A percentile compares a stretch with the other conserved stretches of the same genome.
phyloP scores from a whole-genome alignment of 1,140 invertebrate species.

The Bombus huntii region DNA sequence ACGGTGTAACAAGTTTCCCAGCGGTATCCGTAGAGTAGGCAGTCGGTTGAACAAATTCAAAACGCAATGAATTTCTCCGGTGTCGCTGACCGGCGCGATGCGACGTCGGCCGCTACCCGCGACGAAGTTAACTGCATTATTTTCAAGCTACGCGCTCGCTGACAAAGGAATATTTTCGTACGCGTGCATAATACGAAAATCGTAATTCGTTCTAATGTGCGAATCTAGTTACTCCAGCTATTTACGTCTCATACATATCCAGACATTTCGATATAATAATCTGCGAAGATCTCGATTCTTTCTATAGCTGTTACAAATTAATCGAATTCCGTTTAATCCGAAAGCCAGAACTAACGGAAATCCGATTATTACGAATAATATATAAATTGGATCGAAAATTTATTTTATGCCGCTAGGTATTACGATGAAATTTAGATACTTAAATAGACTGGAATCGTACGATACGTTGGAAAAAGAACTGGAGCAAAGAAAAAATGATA shows the following conservation, averaged over 20 bases:
- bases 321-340: too few species aligned
- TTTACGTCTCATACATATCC: background rate
- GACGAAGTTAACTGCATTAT: slow-evolving; percentile 13
- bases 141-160: background rate
- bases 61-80: slow-evolving; percentile 32
- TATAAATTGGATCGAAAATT: too few species aligned
- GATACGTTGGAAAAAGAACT: background rate
- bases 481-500: background rate
- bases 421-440: too few species aligned
- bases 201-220: background rate
- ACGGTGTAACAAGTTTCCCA: slow-evolving; percentile 33
- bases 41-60: slow-evolving; percentile 23
- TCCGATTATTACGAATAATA: too few species aligned
- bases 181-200: background rate
- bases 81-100: slow-evolving; percentile 16
- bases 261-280: too few species aligned
- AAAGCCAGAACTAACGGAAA: too few species aligned
- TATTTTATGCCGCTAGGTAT: too few species aligned
- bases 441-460: too few species aligned
- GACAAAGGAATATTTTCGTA: background rate
- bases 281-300: too few species aligned
- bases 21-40: background rate
- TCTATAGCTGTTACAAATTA: too few species aligned
- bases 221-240: background rate
- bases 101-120: background rate